Evolutionary conservation across 2,888 invertebrate species (phyloP), one percentile per base, ranked within the genome.

Genomic region (Campoletis raptor): DNA sequence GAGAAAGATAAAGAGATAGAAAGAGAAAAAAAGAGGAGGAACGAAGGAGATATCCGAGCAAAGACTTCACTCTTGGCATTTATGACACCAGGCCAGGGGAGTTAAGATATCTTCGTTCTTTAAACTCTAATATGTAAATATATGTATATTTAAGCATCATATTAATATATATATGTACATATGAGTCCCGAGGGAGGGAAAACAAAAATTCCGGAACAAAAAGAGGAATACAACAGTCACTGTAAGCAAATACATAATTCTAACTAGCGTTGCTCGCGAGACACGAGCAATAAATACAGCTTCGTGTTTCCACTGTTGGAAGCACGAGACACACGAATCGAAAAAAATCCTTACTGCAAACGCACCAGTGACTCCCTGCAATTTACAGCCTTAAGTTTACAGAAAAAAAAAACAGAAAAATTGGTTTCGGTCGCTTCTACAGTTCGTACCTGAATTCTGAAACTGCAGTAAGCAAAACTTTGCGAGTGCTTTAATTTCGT

Each of bases 261-360:
- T 82, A 76, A 79, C 85, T 85, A 81, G 74, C 76, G 78, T 81
- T 36, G 45, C 78, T n/a, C 40, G 37, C 54, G 85, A 64, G 73
- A 76, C 69, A 73, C 64, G 66, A 30, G 81, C 81, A 70, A 87
- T 87, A 87, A 87, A 87, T 87, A 85, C 81, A 52, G 85, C 85
- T 83, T 82, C 83, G 77, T 80, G 30, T 42, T 40, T 70, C 66
- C 77, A 57, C 73, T 76, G 64, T 70, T 30, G 18, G 80, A 88
- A 91, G 91, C 90, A 90, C 90, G 90, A 92, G 90, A 90, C 89
- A 91, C 90, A 86, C 90, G 88, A 90, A 48, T 40, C n/a, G 61
- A 81, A 91, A 93, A 94, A 93, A 93, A 94, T 93, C 94, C 92
- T 89, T 92, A 92, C 85, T 90, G 91, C 92, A 94, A 94, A 94